Percentiles rank a stretch among this genome's conserved stretches.
Evolutionary conservation across 2,113 vertebrate genomes (phyloP).

Genomic region (Tachycineta bicolor): DNA sequence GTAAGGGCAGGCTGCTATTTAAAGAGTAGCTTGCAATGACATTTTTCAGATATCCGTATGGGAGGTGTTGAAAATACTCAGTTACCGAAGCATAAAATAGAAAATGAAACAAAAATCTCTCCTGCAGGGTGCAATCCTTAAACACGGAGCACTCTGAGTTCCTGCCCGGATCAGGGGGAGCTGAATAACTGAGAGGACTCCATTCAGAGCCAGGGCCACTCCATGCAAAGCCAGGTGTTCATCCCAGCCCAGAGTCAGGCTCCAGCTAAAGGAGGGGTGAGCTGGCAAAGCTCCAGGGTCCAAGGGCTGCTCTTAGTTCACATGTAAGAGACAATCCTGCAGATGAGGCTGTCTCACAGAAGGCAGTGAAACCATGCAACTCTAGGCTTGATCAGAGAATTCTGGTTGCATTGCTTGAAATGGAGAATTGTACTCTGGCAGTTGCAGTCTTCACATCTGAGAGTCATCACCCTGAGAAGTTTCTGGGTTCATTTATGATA

Average conservation of each 20-base stretch:
- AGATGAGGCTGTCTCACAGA: neutral
- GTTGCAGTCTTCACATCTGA: neutral
- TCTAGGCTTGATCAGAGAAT: neutral
- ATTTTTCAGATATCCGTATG: neutral
- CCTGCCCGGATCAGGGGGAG: neutral
- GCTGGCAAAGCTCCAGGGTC: neutral
- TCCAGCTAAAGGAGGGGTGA: fast-evolving
- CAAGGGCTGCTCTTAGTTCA: neutral
- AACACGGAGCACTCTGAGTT: neutral
- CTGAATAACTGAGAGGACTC: neutral
- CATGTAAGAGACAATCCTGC: neutral
- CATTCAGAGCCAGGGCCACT: neutral
- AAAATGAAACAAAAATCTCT: neutral
- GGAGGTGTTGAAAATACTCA: neutral
- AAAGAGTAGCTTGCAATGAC: neutral
- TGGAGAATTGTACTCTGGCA: neutral
- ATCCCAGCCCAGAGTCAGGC: neutral
- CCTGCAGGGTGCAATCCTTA: neutral
- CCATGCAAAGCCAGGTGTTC: neutral
- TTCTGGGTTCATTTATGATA: neutral
- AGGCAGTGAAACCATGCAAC: neutral
- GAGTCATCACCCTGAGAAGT: neutral
- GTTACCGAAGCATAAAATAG: neutral
- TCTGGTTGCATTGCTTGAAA: neutral
- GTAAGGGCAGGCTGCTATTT: neutral